Percentiles rank a stretch among this genome's conserved stretches.
Conservation (phyloP, 2,888 invertebrate genomes). For the Metalampra italica region DNA sequence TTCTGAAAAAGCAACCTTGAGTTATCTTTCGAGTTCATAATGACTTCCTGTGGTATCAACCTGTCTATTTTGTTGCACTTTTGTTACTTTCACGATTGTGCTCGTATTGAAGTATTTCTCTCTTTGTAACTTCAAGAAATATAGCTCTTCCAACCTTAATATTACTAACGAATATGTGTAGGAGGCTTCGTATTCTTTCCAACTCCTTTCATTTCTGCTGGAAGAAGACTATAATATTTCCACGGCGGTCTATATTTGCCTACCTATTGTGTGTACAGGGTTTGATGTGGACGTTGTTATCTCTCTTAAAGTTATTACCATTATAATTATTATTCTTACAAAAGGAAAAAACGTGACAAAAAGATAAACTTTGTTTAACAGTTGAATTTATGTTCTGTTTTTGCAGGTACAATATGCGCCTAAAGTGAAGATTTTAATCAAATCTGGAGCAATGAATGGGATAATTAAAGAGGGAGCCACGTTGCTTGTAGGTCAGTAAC, state of each 20-base stretch:
- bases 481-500: constrained; percentile 48
- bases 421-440: constrained; percentile 84
- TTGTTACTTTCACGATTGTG: constrained; percentile 3
- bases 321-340: too few species aligned
- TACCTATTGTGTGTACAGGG: too few species aligned
- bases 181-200: too few species aligned
- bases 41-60: constrained; percentile 1
- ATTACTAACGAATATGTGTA: too few species aligned
- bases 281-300: too few species aligned
- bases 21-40: background rate
- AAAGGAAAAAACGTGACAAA: too few species aligned
- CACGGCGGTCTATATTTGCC: too few species aligned
- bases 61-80: constrained; percentile 7
- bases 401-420: constrained; percentile 93
- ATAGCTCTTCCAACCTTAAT: background rate
- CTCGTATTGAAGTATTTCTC: constrained; percentile 2
- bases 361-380: too few species aligned
- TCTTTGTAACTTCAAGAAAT: constrained; percentile 9
- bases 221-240: too few species aligned
- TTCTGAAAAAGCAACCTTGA: too few species aligned
- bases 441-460: constrained; percentile 42
- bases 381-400: constrained; percentile 26
- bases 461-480: constrained; percentile 59
- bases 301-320: too few species aligned
- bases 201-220: too few species aligned